Base-by-base conservation (phyloP, 2,797 vertebrate genomes). In the Huso huso region DNA sequence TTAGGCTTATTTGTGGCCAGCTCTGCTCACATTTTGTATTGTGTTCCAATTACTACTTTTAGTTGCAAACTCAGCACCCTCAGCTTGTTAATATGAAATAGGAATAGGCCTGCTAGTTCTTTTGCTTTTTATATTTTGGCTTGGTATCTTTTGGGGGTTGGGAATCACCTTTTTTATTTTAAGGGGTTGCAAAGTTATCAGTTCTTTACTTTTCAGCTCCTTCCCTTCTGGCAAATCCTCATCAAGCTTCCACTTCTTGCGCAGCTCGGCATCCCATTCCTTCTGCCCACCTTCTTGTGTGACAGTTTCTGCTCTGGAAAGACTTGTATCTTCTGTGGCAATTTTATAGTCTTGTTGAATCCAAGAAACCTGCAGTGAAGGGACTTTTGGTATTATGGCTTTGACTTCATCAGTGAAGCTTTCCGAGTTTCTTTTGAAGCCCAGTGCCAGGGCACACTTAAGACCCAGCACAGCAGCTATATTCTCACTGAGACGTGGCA, bases 131-230 rank as follows among this genome's bases (percentile, higher is more conserved):
- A 0, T 49, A 65, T 64, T 84, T 86, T 1, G 0, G 53, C 70
- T 83, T 93, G 64, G 87, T 68, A 85, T 89, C 85, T 94, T 98
- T 51, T 76, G 81, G 37, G 94, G 91, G 70, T 98, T 96, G 10
- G 94, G 88, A 71, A 97, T 75, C 12, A 95, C 77, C 86, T 85
- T 95, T 81, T 94, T 98, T 68, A 98, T 90, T 86, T 87, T 90
- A 62, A 98, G 87, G 50, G 90, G 88, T 66, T 93, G 92, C 68
- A 96, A 75, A 50, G 70, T 49, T 49, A 78, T 58, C n/a, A 68
- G 64, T 1, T 75, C 61, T 12, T 12, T 11, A 2, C 18, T 49
- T 48, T 62, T 48, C 0, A 64, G 7, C 15, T 69, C 61, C 9
- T 75, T 62, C 37, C 5, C 37, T 23, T 68, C 60, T 0, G 62